Evolutionary conservation across 1,140 invertebrate species (phyloP), one percentile per base, ranked within the genome.

Genomic region (Listronotus oregonensis): DNA sequence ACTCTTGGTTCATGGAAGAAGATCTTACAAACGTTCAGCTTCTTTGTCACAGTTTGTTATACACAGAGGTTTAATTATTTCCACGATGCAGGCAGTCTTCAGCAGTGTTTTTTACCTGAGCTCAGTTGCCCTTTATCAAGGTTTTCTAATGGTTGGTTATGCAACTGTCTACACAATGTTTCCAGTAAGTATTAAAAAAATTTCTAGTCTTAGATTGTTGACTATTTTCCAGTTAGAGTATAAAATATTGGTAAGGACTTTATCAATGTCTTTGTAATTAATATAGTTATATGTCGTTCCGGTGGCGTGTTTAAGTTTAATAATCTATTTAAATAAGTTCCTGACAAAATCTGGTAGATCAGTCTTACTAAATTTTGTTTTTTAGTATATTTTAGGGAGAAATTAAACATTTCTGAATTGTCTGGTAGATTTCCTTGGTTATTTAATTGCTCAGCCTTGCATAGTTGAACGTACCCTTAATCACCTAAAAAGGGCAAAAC

Each of bases 131-230:
- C 84, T 99, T 8, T 99, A 99, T 82, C 98, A 98, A 80, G 97
- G 97, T 14, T 94, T 99, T 75, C 86, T 99, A 11, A 97, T 99
- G 94, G 95, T 99, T 64, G 97, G 96, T 42, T 99, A 99, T 80
- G 96, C 95, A 12, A 99, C 97, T 4, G 81, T 99, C 37, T 99
- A 97, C 79, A 99, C 98, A 14, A 99, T 98, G 95, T 93, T 98
- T 73, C 97, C 98, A 2, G 97, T 99, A 10, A 97, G 97, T 81
- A 51, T 31, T 17, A 9, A 52, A 52, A 27, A 18, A 46, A 5
- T 3, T 27, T 27, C 21, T 5, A n/a, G n/a, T n/a, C n/a, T n/a
- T n/a, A n/a, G n/a, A 27, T 27, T 27, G 21, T 27, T 27, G 21
- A 27, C 5, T 27, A 3, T 5, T 27, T 27, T 27, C 21, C 21